Conservation (phyloP, 2,113 vertebrate species). For the Embiotoca jacksoni region DNA sequence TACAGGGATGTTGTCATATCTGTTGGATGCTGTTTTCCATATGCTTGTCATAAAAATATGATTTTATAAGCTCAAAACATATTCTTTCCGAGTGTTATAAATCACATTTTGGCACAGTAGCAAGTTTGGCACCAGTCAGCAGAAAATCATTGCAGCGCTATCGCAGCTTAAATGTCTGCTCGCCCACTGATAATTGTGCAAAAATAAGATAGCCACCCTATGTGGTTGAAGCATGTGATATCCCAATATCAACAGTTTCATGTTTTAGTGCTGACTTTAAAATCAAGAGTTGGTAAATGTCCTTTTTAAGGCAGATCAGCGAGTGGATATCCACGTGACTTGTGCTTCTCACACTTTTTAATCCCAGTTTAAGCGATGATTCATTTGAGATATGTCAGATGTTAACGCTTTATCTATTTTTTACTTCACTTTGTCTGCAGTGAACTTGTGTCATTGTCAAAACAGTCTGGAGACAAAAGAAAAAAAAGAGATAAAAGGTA, state of each 20-base stretch:
- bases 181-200: conserved; percentile 20
- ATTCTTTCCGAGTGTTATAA: conserved; percentile 40
- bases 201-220: conserved; percentile 28
- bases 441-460: neutral
- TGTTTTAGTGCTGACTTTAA: neutral
- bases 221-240: conserved; percentile 25
- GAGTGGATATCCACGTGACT: neutral
- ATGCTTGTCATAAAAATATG: conserved; percentile 59
- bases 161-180: conserved; percentile 49
- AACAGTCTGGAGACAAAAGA: conserved; percentile 33
- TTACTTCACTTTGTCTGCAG: too few relatives aligned
- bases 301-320: conserved; percentile 34
- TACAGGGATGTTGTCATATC: conserved; percentile 61
- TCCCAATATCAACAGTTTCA: neutral
- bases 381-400: too few relatives aligned
- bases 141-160: conserved; percentile 25
- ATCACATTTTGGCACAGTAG: conserved; percentile 59
- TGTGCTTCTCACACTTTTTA: neutral
- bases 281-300: conserved; percentile 14
- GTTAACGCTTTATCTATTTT: too few relatives aligned
- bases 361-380: too few relatives aligned
- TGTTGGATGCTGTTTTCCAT: conserved; percentile 37
- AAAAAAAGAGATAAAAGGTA: neutral
- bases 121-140: conserved; percentile 42
- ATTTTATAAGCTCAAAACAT: conserved; percentile 46